phyloP scores from a whole-genome alignment of 2,888 invertebrate species.

The Hypomecis atomaria region DNA sequence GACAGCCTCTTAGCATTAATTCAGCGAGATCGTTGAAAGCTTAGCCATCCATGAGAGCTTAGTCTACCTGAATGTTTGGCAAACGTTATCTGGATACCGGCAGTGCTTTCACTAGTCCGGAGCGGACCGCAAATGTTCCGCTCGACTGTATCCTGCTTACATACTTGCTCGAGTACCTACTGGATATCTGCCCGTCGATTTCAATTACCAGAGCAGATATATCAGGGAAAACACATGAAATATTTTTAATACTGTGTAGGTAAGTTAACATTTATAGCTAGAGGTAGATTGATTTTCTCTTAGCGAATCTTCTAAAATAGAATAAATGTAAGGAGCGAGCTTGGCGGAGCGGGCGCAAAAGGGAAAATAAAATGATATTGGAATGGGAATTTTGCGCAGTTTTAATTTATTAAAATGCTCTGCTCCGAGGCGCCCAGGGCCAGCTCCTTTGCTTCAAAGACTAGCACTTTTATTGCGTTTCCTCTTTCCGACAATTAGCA shows the following conservation, averaged over 20 bases:
- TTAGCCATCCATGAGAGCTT: conserved; percentile 39
- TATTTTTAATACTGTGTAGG: conserved; percentile 52
- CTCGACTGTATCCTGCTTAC: conserved; percentile 37
- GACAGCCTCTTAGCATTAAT: conserved; percentile 39
- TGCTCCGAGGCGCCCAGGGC: conserved; percentile 66
- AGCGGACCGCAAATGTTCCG: conserved; percentile 51
- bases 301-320: conserved; percentile 52
- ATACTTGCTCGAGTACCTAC: conserved; percentile 43
- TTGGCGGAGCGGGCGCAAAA: conserved; percentile 59
- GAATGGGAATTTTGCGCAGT: conserved; percentile 79
- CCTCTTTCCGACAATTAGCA: conserved; percentile 80
- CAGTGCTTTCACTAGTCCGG: conserved; percentile 45
- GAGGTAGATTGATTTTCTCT: conserved; percentile 62
- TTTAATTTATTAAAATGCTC: conserved; percentile 84
- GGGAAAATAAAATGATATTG: conserved; percentile 77
- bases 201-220: conserved; percentile 47
- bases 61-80: conserved; percentile 40
- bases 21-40: conserved; percentile 46
- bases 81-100: conserved; percentile 48
- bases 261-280: conserved; percentile 41
- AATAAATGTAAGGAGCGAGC: conserved; percentile 67
- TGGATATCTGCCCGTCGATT: conserved; percentile 45
- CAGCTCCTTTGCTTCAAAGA: conserved; percentile 78
- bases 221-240: conserved; percentile 49
- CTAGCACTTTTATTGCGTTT: conserved; percentile 80